Percentiles rank a stretch among this genome's conserved stretches.
Conservation (phyloP, 2,797 vertebrate genomes). For the Chelon labrosus region DNA sequence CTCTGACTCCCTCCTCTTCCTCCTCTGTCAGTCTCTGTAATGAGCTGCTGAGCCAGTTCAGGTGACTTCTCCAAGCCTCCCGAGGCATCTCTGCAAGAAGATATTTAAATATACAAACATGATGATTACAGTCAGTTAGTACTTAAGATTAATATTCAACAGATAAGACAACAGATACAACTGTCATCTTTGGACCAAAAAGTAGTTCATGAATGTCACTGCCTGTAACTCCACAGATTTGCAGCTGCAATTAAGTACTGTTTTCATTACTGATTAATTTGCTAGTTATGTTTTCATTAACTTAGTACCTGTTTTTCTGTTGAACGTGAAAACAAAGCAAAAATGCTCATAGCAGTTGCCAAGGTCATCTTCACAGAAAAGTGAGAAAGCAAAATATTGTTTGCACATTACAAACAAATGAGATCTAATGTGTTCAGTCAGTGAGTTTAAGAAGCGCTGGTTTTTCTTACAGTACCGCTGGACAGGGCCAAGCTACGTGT, state of each 20-base stretch:
- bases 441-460: not conserved
- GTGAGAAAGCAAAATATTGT: not conserved
- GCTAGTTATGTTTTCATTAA: not conserved
- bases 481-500: not conserved
- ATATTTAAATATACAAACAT: slow-evolving; percentile 35
- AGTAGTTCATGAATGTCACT: not conserved
- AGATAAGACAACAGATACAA: not conserved
- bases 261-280: no score
- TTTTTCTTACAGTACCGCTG: not conserved
- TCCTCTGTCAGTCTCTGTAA: slow-evolving; percentile 79
- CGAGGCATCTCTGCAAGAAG: slow-evolving; percentile 78
- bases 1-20: slow-evolving; percentile 64
- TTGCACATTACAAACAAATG: no score
- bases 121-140: slow-evolving; percentile 23
- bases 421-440: not conserved
- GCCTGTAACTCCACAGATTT: not conserved
- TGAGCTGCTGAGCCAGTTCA: slow-evolving; percentile 79
- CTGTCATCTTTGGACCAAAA: not conserved
- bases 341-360: no score
- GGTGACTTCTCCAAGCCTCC: slow-evolving; percentile 78
- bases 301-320: no score
- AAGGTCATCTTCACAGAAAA: not conserved
- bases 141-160: slow-evolving; percentile 4
- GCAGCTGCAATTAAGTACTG: no score
- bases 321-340: no score